Conservation (phyloP, 2,888 invertebrate species). For the Creontiades dilutus region DNA sequence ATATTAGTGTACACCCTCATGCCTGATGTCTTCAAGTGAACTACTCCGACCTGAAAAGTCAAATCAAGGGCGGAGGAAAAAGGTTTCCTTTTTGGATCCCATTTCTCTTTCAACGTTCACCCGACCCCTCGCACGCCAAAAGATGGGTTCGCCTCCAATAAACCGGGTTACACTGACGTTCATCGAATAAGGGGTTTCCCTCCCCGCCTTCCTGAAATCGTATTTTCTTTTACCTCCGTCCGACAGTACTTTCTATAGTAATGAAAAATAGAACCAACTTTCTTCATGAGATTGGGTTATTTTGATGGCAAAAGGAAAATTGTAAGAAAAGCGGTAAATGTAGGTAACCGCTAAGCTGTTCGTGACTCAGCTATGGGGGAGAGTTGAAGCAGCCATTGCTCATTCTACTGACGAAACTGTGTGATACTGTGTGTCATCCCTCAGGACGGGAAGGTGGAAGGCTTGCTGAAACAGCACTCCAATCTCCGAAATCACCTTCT, state of each 20-base stretch:
- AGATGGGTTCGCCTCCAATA: constrained; percentile 20
- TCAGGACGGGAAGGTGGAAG: too few relatives aligned
- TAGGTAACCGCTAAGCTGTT: too few relatives aligned
- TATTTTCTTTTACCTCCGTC: constrained; percentile 25
- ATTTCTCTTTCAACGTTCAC: background rate
- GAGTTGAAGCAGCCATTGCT: too few relatives aligned
- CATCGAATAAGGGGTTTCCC: constrained; percentile 11
- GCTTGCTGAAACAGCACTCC: too few relatives aligned
- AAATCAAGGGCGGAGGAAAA: background rate
- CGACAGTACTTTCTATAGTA: constrained; percentile 2
- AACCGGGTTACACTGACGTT: constrained; percentile 11
- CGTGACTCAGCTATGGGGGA: too few relatives aligned
- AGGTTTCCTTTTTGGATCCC: background rate
- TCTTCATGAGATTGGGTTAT: background rate
- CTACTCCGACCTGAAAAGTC: background rate
- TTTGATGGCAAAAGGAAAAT: background rate
- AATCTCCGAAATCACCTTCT: too few relatives aligned
- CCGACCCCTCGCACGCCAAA: background rate
- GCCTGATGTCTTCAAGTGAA: too few relatives aligned
- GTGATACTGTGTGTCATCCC: too few relatives aligned
- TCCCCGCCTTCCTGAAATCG: background rate
- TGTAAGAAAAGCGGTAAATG: too few relatives aligned
- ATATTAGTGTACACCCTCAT: too few relatives aligned
- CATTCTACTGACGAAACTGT: too few relatives aligned
- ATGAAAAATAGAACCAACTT: constrained; percentile 28